Percentiles rank a stretch among this genome's conserved stretches.
phyloP scores from a whole-genome alignment of 1,140 invertebrate species.

The Drosophila suzukii region DNA sequence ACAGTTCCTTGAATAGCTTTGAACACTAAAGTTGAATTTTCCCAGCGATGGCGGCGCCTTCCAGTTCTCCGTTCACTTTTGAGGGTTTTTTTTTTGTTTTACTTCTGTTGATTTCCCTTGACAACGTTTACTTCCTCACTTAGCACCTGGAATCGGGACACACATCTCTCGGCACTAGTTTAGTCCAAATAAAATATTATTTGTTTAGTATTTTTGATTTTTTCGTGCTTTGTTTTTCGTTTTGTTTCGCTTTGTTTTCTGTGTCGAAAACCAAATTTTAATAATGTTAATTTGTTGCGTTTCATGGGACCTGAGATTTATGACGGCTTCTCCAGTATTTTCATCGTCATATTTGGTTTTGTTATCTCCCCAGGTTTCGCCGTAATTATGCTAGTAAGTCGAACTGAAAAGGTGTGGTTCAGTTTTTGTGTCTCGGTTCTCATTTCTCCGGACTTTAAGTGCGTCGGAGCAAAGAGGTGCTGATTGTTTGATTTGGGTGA shows the following conservation, averaged over 20 bases:
- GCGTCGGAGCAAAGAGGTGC: slow-evolving; percentile 68
- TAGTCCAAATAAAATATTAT: slow-evolving; percentile 79
- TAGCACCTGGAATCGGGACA: slow-evolving; percentile 57
- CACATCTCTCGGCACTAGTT: slow-evolving; percentile 48
- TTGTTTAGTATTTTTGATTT: slow-evolving; percentile 55
- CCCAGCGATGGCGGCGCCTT: slow-evolving; percentile 32
- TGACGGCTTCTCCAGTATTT: slow-evolving; percentile 21
- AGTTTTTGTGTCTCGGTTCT: slow-evolving; percentile 24
- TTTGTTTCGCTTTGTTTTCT: slow-evolving; percentile 72
- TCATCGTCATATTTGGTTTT: slow-evolving; percentile 21
- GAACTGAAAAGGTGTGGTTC: slow-evolving; percentile 47
- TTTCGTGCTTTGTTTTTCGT: slow-evolving; percentile 39
- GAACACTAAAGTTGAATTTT: slow-evolving; percentile 18
- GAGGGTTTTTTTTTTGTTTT: slow-evolving; percentile 2
- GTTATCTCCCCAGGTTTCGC: slow-evolving; percentile 33
- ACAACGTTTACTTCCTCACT: slow-evolving; percentile 68
- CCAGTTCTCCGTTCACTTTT: slow-evolving; percentile 29
- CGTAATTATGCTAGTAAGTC: slow-evolving; percentile 65
- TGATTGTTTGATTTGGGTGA: slow-evolving; percentile 64
- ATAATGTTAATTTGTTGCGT: slow-evolving; percentile 79
- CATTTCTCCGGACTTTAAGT: slow-evolving; percentile 55
- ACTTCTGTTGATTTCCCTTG: slow-evolving; percentile 47
- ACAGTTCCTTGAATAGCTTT: slow-evolving; percentile 2
- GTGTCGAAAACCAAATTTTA: slow-evolving; percentile 80
- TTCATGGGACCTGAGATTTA: slow-evolving; percentile 79